phyloP scores from a whole-genome alignment of 2,113 vertebrate species.

The Prionailurus bengalensis region DNA sequence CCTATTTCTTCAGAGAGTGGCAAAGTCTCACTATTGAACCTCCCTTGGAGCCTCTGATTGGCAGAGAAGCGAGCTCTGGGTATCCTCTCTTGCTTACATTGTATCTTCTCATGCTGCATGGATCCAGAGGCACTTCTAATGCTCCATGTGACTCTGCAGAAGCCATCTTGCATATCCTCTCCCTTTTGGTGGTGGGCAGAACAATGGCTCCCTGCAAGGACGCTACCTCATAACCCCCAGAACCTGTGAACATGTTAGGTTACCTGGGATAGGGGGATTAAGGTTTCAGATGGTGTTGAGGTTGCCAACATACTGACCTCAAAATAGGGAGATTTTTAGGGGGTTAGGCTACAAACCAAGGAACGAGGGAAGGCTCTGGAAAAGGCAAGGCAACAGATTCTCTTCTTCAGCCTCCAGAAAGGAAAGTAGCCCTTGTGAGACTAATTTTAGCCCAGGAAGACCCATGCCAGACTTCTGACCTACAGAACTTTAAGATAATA shows the following conservation, averaged over 20 bases:
- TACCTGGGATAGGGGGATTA: background rate
- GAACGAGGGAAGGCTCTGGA: background rate
- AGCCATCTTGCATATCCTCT: fast-evolving
- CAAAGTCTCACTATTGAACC: background rate
- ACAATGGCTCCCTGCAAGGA: background rate
- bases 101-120: fast-evolving
- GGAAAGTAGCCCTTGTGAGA: background rate
- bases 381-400: background rate
- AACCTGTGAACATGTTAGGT: background rate
- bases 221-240: background rate
- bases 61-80: background rate
- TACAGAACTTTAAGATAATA: background rate
- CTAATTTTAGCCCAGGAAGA: background rate
- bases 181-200: background rate
- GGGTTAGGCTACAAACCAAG: background rate
- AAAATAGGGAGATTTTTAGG: background rate
- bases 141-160: fast-evolving
- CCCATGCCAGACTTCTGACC: background rate
- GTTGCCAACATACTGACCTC: background rate
- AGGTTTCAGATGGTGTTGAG: background rate
- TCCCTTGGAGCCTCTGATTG: background rate
- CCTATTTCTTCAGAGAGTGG: background rate
- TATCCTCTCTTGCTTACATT: background rate
- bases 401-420: background rate
- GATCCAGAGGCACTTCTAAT: background rate